Conservation (phyloP, 2,113 vertebrate species). For the Onychorhynchus coronatus region DNA sequence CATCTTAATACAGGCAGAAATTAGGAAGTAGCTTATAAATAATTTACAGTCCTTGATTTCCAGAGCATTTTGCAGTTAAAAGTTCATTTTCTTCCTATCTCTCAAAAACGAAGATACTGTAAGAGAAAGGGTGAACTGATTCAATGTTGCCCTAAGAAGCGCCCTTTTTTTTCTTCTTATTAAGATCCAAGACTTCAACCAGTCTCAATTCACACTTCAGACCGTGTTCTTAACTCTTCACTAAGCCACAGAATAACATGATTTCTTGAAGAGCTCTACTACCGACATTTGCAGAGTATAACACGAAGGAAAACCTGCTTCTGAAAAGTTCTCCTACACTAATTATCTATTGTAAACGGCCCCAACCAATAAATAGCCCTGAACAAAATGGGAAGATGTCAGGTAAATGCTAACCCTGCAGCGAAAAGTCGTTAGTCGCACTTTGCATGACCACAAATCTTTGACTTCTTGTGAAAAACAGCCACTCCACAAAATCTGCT, state of each 20-base stretch:
- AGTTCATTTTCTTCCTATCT: background rate
- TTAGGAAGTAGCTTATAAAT: background rate
- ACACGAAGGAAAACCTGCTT: background rate
- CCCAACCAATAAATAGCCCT: background rate
- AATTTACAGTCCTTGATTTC: background rate
- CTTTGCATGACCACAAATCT: slow-evolving; percentile 18
- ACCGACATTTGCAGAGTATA: background rate
- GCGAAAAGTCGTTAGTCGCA: slow-evolving; percentile 4
- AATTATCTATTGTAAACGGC: background rate
- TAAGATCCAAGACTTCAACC: background rate
- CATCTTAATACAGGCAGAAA: background rate
- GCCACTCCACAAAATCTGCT: background rate
- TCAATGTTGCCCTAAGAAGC: rapidly evolving
- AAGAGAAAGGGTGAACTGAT: background rate
- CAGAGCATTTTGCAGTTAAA: background rate
- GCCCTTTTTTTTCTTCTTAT: background rate
- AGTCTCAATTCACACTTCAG: background rate
- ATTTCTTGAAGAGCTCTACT: background rate
- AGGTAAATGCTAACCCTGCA: slow-evolving; percentile 20
- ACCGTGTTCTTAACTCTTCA: background rate
- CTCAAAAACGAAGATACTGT: background rate
- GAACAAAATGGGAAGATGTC: background rate
- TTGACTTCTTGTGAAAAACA: background rate
- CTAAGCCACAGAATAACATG: background rate
- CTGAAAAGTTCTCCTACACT: background rate